phyloP scores from a whole-genome alignment of 2,113 vertebrate genomes.

The Strix uralensis region DNA sequence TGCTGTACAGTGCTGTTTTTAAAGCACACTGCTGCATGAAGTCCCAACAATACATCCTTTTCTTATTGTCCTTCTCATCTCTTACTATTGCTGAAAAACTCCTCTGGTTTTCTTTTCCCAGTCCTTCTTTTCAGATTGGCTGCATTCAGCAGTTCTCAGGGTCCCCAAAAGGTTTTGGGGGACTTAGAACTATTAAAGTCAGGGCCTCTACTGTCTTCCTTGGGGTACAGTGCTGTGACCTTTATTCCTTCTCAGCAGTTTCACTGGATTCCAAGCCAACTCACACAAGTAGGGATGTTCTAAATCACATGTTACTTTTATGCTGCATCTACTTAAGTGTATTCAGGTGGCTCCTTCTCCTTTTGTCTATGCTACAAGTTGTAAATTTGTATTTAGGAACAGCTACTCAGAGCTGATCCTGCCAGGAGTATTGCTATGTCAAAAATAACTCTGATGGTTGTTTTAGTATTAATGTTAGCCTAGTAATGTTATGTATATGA shows the following conservation, averaged over 20 bases:
- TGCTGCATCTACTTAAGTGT: not conserved
- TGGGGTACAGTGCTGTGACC: not conserved
- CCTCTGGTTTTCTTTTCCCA: not conserved
- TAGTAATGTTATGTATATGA: not conserved
- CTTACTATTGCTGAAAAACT: not conserved
- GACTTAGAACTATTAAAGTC: not conserved
- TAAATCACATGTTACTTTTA: not conserved
- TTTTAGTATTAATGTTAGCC: not conserved
- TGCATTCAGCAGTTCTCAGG: not conserved
- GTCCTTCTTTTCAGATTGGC: not conserved
- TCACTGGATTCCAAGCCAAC: not conserved
- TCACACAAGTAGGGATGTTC: not conserved
- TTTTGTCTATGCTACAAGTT: not conserved
- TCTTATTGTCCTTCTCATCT: not conserved
- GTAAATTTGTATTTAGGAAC: not conserved
- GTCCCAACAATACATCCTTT: not conserved
- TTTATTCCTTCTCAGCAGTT: not conserved
- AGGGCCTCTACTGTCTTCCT: not conserved
- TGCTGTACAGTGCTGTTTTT: not conserved
- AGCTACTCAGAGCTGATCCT: not conserved
- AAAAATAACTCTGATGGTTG: not conserved
- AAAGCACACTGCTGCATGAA: not conserved
- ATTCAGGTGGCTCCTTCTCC: not conserved
- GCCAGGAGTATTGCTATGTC: not conserved
- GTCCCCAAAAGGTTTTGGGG: not conserved